Conservation (phyloP, 2,888 invertebrate species). For the Sarcophaga subvicina region DNA sequence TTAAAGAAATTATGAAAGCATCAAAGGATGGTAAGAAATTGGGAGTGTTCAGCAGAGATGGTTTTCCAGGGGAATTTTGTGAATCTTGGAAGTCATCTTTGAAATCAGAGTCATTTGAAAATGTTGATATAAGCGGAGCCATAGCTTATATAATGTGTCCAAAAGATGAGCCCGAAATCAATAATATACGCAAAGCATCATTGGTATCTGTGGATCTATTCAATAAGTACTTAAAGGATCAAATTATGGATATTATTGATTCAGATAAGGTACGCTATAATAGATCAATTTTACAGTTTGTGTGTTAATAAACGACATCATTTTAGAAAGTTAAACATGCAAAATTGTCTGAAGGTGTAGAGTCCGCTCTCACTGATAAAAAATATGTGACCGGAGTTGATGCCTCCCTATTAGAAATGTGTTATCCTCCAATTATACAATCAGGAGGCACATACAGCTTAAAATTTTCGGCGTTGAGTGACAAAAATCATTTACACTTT, state of each 20-base stretch:
- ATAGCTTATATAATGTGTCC: slow-evolving; percentile 95
- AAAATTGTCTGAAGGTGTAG: slow-evolving; percentile 97
- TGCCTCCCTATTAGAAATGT: slow-evolving; percentile 95
- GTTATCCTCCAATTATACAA: slow-evolving; percentile 99
- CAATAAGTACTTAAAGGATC: slow-evolving; percentile 97
- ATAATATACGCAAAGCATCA: slow-evolving; percentile 95
- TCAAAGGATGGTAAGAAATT: slow-evolving; percentile 94
- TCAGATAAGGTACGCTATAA: slow-evolving; percentile 89
- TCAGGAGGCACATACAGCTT: slow-evolving; percentile 98
- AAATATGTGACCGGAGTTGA: slow-evolving; percentile 97
- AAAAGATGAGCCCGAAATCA: slow-evolving; percentile 96
- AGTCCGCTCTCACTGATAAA: slow-evolving; percentile 95
- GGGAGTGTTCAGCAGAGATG: slow-evolving; percentile 96
- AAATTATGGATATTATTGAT: slow-evolving; percentile 99
- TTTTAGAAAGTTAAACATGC: slow-evolving; percentile 96
- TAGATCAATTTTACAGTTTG: no score
- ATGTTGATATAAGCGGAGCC: slow-evolving; percentile 92
- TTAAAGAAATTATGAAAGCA: slow-evolving; percentile 90
- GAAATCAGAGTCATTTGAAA: slow-evolving; percentile 90
- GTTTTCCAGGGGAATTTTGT: slow-evolving; percentile 96
- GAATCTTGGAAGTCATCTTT: slow-evolving; percentile 93
- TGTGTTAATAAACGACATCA: slow-evolving; percentile 34
- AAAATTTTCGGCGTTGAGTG: slow-evolving; percentile 97
- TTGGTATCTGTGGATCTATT: slow-evolving; percentile 97
- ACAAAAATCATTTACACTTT: slow-evolving; percentile 96